Evolutionary conservation across 1,140 invertebrate species (phyloP).

Genomic region (Calephelis virginiensis): DNA sequence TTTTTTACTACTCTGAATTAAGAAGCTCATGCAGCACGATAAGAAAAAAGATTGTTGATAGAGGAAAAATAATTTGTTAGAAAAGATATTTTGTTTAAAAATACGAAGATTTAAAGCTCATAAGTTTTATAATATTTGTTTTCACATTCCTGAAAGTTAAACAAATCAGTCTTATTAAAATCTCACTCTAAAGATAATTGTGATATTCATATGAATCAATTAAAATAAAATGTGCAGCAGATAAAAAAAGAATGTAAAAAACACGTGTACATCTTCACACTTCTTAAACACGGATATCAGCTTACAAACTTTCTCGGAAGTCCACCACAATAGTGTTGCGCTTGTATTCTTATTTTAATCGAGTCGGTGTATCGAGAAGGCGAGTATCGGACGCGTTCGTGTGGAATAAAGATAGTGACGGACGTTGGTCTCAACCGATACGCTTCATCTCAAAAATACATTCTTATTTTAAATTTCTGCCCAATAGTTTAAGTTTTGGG

Average conservation of each 20-base stretch:
- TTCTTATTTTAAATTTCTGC: conserved; percentile 62
- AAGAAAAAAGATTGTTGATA: too few species aligned
- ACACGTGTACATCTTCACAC: conserved; percentile 36
- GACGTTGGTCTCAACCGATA: conserved; percentile 55
- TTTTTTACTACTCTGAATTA: too few species aligned
- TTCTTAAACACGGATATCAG: conserved; percentile 36
- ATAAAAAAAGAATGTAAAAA: conserved; percentile 24
- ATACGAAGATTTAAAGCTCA: too few species aligned
- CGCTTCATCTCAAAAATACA: conserved; percentile 52
- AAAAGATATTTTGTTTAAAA: too few species aligned
- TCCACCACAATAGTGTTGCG: conserved; percentile 55
- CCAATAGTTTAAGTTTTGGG: conserved; percentile 20
- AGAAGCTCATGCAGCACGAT: too few species aligned
- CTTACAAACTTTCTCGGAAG: conserved; percentile 50
- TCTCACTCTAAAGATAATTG: too few species aligned
- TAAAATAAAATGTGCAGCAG: conserved; percentile 5
- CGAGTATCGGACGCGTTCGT: conserved; percentile 61
- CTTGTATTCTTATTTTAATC: conserved; percentile 72
- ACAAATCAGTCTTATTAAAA: too few species aligned
- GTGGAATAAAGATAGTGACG: conserved; percentile 72
- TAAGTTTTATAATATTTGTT: too few species aligned
- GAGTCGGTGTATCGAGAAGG: conserved; percentile 59
- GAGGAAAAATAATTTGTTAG: too few species aligned
- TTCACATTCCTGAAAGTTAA: too few species aligned
- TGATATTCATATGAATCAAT: conserved; percentile 4